Conservation (phyloP, 2,113 vertebrate genomes). For the Leptobrachium leishanense region DNA sequence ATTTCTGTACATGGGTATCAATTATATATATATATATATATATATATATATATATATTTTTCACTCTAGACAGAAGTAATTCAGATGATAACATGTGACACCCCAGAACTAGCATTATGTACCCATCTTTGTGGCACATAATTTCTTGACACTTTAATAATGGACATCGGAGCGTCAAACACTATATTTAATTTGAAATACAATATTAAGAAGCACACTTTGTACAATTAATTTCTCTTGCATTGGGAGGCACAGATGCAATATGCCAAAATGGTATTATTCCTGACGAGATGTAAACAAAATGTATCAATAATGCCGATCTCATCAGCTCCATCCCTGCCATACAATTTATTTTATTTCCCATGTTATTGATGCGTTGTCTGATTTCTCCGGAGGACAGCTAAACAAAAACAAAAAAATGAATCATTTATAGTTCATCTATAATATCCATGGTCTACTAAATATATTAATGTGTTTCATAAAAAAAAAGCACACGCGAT, state of each 20-base stretch:
- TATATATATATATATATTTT: too few relatives aligned
- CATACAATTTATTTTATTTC: neutral
- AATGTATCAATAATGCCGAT: neutral
- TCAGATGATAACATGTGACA: too few relatives aligned
- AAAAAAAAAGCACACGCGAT: neutral
- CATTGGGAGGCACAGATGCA: neutral
- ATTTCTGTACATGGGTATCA: too few relatives aligned
- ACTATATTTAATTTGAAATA: too few relatives aligned
- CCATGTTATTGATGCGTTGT: neutral
- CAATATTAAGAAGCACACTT: neutral
- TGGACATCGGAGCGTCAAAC: too few relatives aligned
- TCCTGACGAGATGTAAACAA: neutral
- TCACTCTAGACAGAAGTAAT: too few relatives aligned
- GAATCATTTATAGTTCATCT: neutral
- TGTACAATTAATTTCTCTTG: neutral
- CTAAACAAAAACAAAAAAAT: neutral
- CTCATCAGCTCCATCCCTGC: neutral
- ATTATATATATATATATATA: too few relatives aligned
- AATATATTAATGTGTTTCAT: neutral
- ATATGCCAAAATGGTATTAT: neutral
- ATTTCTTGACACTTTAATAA: too few relatives aligned
- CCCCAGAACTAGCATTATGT: too few relatives aligned
- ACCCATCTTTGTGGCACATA: too few relatives aligned
- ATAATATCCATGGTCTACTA: neutral
- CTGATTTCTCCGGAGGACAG: neutral